Percentiles rank a stretch among this genome's conserved stretches.
Conservation (phyloP, 2,113 vertebrate genomes). For the Mungos mungo region DNA sequence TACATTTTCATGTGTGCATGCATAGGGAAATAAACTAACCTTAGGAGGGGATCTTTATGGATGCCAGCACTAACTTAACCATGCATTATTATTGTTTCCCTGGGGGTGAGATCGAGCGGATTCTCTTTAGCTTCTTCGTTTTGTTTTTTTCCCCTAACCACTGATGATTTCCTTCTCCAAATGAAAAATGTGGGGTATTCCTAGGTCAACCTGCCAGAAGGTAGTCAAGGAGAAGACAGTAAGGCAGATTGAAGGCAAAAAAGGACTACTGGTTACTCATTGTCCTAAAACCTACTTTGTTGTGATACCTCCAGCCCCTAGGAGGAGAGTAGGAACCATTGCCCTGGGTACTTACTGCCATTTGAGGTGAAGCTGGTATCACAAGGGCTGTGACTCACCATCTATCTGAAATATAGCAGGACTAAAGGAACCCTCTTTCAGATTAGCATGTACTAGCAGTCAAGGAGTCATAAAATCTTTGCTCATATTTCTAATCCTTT, state of each 20-base stretch:
- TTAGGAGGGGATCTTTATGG: not conserved
- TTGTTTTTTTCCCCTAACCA: not conserved
- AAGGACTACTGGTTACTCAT: not conserved
- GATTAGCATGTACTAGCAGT: not conserved
- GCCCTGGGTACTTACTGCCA: not conserved
- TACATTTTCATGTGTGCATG: not conserved
- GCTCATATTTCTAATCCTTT: not conserved
- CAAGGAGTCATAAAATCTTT: not conserved
- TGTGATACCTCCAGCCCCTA: not conserved
- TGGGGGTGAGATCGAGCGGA: not conserved
- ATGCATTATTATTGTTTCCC: not conserved
- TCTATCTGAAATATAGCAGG: not conserved
- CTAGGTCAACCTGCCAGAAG: not conserved
- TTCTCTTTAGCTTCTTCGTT: not conserved
- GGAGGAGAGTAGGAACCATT: accelerated
- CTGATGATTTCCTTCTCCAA: not conserved
- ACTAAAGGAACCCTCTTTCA: not conserved
- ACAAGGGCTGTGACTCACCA: accelerated
- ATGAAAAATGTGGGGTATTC: not conserved
- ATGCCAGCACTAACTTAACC: constrained; percentile 17
- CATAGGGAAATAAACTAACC: constrained; percentile 27
- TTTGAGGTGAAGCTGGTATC: not conserved
- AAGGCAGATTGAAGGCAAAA: not conserved
- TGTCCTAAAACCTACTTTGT: not conserved
- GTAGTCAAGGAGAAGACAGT: not conserved